These are phyloP conservation scores for Drosophila ananassae DNA, from an alignment of 1,140 invertebrate genomes.

Conservation along the genomic window DNA sequence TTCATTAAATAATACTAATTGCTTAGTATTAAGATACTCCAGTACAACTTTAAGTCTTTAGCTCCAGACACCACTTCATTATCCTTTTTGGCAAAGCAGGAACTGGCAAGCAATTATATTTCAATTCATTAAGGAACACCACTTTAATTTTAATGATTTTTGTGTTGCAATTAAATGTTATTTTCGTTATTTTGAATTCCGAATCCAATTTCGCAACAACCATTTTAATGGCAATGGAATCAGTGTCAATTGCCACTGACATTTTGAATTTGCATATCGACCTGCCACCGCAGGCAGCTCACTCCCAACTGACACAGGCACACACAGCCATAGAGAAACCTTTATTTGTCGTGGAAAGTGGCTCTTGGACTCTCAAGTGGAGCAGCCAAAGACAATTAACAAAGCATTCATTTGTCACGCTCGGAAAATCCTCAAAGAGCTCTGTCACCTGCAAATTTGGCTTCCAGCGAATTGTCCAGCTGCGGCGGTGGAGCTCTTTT, in stretches of 20 bases:
- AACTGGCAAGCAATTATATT: not conserved
- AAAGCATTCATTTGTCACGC: conserved; percentile 45
- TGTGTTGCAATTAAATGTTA: not conserved
- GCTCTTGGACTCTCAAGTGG: conserved; percentile 10
- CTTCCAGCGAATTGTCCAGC: conserved; percentile 17
- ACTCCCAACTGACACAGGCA: not conserved
- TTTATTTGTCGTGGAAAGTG: conserved; percentile 15
- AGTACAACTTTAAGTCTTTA: no score
- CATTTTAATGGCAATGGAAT: conserved; percentile 3
- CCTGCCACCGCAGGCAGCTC: not conserved
- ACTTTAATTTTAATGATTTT: not conserved
- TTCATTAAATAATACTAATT: not conserved
- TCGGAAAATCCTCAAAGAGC: conserved; percentile 26
- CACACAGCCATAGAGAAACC: not conserved
- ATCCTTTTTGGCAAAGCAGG: no score
- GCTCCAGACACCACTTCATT: no score
- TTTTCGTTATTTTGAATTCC: not conserved
- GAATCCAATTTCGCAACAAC: not conserved
- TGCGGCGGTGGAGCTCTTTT: not conserved
- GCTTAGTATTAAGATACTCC: no score
- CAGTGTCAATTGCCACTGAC: conserved; percentile 3
- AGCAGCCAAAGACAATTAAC: conserved; percentile 30
- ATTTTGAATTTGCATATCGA: not conserved
- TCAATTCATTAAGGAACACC: not conserved
- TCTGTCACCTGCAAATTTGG: conserved; percentile 49